Conservation (phyloP, 1,140 invertebrate genomes). For the Aethina tumida region DNA sequence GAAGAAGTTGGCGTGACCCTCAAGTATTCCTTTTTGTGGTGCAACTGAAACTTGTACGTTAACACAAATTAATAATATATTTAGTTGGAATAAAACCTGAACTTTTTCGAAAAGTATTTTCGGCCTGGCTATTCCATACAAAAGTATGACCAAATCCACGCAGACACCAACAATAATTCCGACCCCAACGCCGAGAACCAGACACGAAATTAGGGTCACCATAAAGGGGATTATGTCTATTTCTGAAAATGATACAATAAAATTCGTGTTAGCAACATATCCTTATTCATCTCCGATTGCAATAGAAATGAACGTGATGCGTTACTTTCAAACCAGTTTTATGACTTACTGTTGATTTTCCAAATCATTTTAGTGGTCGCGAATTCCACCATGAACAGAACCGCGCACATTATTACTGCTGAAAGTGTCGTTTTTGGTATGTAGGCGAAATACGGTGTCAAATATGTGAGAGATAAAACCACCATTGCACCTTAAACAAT, state of each 20-base stretch:
- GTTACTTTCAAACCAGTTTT: not conserved
- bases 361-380: conserved; percentile 50
- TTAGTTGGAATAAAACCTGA: conserved; percentile 9
- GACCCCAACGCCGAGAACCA: conserved; percentile 67
- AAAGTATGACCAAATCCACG: conserved; percentile 64
- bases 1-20: conserved; percentile 46
- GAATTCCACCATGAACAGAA: conserved; percentile 58
- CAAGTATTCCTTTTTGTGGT: conserved; percentile 36
- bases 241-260: conserved; percentile 43
- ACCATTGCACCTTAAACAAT: conserved; percentile 46
- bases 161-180: conserved; percentile 76
- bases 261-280: not conserved
- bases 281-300: conserved; percentile 4
- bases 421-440: conserved; percentile 57
- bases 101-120: conserved; percentile 45
- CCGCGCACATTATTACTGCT: conserved; percentile 59
- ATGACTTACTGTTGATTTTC: conserved; percentile 49
- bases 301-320: no score
- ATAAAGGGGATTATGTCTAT: conserved; percentile 64
- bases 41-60: conserved; percentile 32
- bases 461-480: conserved; percentile 40
- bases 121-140: conserved; percentile 71
- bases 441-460: conserved; percentile 60
- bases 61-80: not conserved
- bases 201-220: conserved; percentile 61